Evolutionary conservation across 1,140 invertebrate species (phyloP).

Genomic region (Phymorhynchus buccinoides): DNA sequence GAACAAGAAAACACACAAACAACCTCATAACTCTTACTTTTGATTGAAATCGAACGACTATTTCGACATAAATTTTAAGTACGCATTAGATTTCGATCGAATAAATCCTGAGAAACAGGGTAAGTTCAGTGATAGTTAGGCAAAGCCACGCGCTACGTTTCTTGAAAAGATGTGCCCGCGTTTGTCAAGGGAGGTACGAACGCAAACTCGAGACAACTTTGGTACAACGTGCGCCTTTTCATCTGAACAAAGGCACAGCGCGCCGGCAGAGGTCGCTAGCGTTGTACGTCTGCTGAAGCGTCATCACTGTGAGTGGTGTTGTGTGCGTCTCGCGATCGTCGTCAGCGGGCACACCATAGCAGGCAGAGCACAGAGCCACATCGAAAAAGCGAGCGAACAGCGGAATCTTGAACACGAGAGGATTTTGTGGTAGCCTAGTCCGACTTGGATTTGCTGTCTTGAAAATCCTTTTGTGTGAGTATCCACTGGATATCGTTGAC

Average conservation of each 20-base stretch:
- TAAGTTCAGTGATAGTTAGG: background rate
- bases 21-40: background rate
- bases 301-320: no score
- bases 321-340: slow-evolving; percentile 22
- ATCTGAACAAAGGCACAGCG: background rate
- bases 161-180: background rate
- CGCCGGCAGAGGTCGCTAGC: slow-evolving; percentile 13
- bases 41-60: background rate
- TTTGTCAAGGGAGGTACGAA: background rate
- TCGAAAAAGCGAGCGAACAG: background rate
- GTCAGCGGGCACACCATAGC: background rate
- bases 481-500: slow-evolving; percentile 15
- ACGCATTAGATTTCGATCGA: background rate
- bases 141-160: background rate
- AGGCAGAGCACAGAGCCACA: background rate
- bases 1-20: no score
- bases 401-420: background rate
- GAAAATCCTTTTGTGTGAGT: slow-evolving; percentile 39
- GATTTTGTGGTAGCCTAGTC: no score
- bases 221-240: background rate
- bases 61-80: background rate
- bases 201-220: background rate
- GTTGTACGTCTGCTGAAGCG: slow-evolving; percentile 12
- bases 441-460: background rate
- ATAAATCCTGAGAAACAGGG: background rate